Base-by-base conservation (phyloP, 1,140 invertebrate species). In the Aphidius ervi region DNA sequence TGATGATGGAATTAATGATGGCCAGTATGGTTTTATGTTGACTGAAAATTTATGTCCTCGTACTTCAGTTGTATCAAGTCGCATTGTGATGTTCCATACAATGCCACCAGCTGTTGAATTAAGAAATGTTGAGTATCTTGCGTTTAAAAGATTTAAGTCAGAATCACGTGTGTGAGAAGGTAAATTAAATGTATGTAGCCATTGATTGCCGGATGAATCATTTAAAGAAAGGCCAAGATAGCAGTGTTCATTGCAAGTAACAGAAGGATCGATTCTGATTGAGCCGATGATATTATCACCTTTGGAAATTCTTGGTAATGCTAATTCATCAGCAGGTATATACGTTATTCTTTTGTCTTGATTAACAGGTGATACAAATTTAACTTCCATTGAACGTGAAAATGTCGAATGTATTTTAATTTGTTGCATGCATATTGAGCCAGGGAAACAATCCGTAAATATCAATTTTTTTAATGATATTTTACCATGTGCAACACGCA, bases 401-500 rank as follows among this genome's bases (percentile, higher is more conserved):
- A 92, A 92, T 6, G 86, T 87, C 59, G 88, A 93, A 57, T 88
- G 83, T 31, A 93, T 85, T 68, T 85, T 84, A 7, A 94, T 70
- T 62, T 87, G 84, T 67, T 89, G 84, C 47, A 84, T 82, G 69
- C 90, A 92, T 49, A 90, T 83, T 73, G 88, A 91, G 16, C 90
- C 91, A 43, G 92, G 92, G 84, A 93, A 94, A 65, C 89, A 90
- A 75, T 92, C 86, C 61, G 88, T 84, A 74, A 94, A 92, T 49
- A 86, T 77, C 10, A 94, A 72, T 64, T 84, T 82, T 65, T 87
- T 84, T 41, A 87, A 81, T 31, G 84, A 81, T 46, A 88, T 81
- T 65, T 81, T 82, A 41, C 86, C 87, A 48, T 84, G 77, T 0
- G 85, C 82, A 6, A 87, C 82, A 66, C 81, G 78, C 74, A 88